A percentile compares a stretch with the other conserved stretches of the same genome.
Conservation (phyloP, 2,888 invertebrate species). For the Pantelozetes paolii region DNA sequence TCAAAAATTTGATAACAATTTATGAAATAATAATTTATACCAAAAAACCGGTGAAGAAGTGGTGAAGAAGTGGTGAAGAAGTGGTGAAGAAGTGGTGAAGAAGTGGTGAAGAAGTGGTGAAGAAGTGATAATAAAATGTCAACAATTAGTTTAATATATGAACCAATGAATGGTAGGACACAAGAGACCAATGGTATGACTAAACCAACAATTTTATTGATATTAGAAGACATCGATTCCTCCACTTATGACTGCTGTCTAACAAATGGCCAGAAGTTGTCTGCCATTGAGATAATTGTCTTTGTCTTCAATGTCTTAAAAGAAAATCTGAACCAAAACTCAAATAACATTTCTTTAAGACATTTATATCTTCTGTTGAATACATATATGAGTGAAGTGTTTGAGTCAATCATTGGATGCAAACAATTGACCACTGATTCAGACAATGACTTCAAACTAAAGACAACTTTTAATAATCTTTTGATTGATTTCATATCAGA, state of each 20-base stretch:
- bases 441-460: no score
- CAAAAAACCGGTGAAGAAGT: neutral
- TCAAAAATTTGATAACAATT: neutral
- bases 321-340: neutral
- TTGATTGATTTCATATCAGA: neutral
- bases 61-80: neutral
- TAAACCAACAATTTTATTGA: neutral
- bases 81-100: neutral
- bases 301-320: conserved; percentile 10
- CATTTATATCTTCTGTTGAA: neutral
- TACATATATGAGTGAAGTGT: neutral
- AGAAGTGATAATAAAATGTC: no score
- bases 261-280: conserved; percentile 1
- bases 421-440: neutral
- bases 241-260: neutral
- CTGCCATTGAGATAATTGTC: neutral
- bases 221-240: neutral
- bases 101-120: no score
- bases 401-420: neutral
- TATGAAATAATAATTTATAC: neutral
- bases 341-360: neutral
- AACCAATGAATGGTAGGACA: neutral
- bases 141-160: no score
- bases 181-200: neutral
- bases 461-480: neutral